These are phyloP conservation scores for Plestiodon gilberti DNA, from an alignment of 2,113 vertebrate genomes.

Conservation along the genomic window DNA sequence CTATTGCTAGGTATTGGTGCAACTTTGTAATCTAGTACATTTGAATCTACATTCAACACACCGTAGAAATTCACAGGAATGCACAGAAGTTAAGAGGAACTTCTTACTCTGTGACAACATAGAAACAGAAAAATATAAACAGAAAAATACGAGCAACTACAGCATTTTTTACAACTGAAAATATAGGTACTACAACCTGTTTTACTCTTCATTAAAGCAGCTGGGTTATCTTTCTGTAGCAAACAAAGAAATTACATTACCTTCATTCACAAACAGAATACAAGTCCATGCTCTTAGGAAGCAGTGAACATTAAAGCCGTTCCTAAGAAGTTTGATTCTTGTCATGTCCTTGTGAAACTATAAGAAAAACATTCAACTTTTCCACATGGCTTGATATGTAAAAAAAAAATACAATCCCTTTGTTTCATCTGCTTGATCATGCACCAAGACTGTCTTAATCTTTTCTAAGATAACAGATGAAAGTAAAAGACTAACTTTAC, in stretches of 20 bases:
- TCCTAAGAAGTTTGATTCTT: not conserved
- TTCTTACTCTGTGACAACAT: not conserved
- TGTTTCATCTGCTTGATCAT: constrained; percentile 62
- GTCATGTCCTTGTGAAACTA: constrained; percentile 39
- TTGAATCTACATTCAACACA: not conserved
- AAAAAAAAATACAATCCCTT: constrained; percentile 47
- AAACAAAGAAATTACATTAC: not conserved
- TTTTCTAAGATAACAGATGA: constrained; percentile 74
- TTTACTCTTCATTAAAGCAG: too few species aligned
- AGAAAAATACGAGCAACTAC: not conserved
- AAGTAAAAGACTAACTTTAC: constrained; percentile 72
- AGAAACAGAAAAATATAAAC: not conserved
- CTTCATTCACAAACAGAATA: not conserved
- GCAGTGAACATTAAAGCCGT: not conserved
- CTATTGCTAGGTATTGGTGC: not conserved
- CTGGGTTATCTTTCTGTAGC: not conserved
- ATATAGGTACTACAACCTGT: not conserved
- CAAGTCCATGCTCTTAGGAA: not conserved
- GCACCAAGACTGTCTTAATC: constrained; percentile 68
- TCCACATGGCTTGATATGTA: constrained; percentile 14
- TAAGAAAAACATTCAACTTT: constrained; percentile 28
- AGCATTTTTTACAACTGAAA: not conserved
- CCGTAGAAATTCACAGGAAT: not conserved
- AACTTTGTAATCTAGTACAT: too few species aligned
- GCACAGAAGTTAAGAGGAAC: not conserved